Base-by-base conservation (phyloP, 2,797 vertebrate genomes). In the Lithobates pipiens region DNA sequence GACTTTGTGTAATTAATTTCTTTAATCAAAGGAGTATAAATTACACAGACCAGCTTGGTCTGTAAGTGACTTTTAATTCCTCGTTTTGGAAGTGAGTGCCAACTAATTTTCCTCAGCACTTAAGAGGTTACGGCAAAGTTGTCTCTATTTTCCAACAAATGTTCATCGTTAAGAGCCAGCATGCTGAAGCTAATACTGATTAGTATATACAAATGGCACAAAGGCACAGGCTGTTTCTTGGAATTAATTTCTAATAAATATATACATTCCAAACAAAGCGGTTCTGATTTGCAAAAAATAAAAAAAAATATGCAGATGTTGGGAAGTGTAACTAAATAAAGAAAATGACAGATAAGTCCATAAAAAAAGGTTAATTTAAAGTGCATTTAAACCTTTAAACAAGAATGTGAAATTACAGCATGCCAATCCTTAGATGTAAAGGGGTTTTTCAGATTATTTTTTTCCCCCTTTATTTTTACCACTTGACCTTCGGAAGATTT, bases 1-100 rank as follows among this genome's bases (percentile, higher is more conserved):
- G 15, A 83, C 80, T 83, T 67, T 82, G 42, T 75, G 61, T 83
- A 87, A 87, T 87, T 87, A 87, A 75, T 83, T 83, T 83, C 74
- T 83, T 79, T 82, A 86, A 86, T 73, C 69, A 83, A 25, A 74
- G 80, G 71, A 73, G 23, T 82, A 61, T 78, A 77, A 82, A 78
- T 78, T 72, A 68, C 27, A 78, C 11, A 67, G 67, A 77, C 71
- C 75, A 63, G 80, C 65, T 85, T 27, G 44, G 50, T 50, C 68
- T 71, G 2, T 25, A 18, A n/a, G 29, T 70, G 21, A 32, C 25
- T 71, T 80, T 80, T 61, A 57, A 36, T 73, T 71, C 29, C 3
- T 34, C 0, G 5, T 71, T 80, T 70, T 10, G 54, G 21, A 25
- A 80, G n/a, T 42, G 3, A 34, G 44, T 63, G 54, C 11, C 29